Percentiles rank a stretch among this genome's conserved stretches.
These are phyloP conservation scores for Carcina quercana DNA, from an alignment of 2,888 invertebrate genomes.

Conservation along the genomic window DNA sequence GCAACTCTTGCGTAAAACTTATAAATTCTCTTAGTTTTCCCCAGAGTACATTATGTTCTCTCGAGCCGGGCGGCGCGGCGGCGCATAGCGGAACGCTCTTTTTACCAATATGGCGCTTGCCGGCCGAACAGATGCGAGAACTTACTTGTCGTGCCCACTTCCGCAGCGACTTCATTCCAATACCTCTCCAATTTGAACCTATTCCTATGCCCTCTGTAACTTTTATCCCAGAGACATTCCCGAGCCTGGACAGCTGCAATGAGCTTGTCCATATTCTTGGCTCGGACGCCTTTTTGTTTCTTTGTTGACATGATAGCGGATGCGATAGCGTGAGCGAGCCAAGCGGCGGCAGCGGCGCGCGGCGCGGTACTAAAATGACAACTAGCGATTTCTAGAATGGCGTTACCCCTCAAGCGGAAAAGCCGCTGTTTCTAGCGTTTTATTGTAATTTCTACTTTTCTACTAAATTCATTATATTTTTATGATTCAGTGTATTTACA, in stretches of 20 bases:
- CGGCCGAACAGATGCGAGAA: too few species aligned
- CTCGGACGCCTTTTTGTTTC: constrained; percentile 48
- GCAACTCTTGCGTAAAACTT: too few species aligned
- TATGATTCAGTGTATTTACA: too few species aligned
- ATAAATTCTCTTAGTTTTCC: too few species aligned
- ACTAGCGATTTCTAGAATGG: constrained; percentile 12
- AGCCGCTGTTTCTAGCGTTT: constrained; percentile 23
- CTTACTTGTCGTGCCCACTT: constrained; percentile 65
- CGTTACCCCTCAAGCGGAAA: constrained; percentile 26
- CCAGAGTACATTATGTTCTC: too few species aligned
- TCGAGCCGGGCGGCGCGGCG: too few species aligned
- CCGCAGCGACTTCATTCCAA: constrained; percentile 66
- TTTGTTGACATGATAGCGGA: constrained; percentile 38
- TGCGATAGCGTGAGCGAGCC: constrained; percentile 42
- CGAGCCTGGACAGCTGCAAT: constrained; percentile 66
- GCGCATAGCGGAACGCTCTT: constrained; percentile 17
- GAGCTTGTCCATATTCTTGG: constrained; percentile 62
- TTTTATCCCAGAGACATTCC: constrained; percentile 65
- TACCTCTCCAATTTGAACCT: constrained; percentile 63
- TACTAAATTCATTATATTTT: too few species aligned
- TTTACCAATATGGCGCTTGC: constrained; percentile 4
- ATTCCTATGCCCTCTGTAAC: constrained; percentile 61
- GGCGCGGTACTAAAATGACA: constrained; percentile 34
- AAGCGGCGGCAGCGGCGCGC: constrained; percentile 36
- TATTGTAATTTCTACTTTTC: too few species aligned